Percentiles rank a stretch among this genome's conserved stretches.
Conservation (phyloP, 1,140 invertebrate genomes). For the Wasmannia auropunctata region DNA sequence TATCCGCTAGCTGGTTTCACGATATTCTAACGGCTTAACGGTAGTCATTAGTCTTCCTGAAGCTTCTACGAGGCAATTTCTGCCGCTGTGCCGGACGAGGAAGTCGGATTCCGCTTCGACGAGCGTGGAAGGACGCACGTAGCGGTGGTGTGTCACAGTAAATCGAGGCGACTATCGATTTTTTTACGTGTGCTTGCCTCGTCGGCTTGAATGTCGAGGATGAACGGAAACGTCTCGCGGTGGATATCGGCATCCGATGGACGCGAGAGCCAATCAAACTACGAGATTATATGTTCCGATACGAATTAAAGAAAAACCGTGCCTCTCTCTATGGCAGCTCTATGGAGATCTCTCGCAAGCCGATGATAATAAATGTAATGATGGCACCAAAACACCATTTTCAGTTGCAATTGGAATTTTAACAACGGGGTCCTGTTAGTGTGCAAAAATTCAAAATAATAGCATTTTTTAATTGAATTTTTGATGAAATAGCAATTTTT, state of each 20-base stretch:
- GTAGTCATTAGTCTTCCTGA: background rate
- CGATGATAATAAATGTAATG: background rate
- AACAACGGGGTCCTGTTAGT: background rate
- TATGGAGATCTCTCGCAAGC: background rate
- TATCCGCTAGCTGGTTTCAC: background rate
- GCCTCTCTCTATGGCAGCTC: background rate
- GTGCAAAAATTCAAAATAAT: background rate
- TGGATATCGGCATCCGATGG: slow-evolving; percentile 35
- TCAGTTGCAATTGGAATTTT: background rate
- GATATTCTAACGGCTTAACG: background rate
- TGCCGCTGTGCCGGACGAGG: background rate
- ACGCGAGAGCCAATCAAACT: slow-evolving; percentile 14
- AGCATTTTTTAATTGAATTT: background rate
- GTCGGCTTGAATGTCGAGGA: slow-evolving; percentile 56
- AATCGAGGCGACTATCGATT: slow-evolving; percentile 55
- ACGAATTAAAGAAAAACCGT: slow-evolving; percentile 12
- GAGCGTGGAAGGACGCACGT: slow-evolving; percentile 43
- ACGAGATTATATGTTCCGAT: slow-evolving; percentile 5
- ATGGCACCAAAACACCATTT: background rate
- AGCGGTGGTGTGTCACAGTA: slow-evolving; percentile 45
- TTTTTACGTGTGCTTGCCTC: slow-evolving; percentile 53
- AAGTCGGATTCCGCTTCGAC: slow-evolving; percentile 38
- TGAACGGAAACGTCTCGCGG: slow-evolving; percentile 49
- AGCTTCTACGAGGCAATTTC: slow-evolving; percentile 3
- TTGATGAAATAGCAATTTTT: background rate